Conservation (phyloP, 30 jellyfish, hydroid and myxozoan genomes). For the Aurelia sp. region DNA sequence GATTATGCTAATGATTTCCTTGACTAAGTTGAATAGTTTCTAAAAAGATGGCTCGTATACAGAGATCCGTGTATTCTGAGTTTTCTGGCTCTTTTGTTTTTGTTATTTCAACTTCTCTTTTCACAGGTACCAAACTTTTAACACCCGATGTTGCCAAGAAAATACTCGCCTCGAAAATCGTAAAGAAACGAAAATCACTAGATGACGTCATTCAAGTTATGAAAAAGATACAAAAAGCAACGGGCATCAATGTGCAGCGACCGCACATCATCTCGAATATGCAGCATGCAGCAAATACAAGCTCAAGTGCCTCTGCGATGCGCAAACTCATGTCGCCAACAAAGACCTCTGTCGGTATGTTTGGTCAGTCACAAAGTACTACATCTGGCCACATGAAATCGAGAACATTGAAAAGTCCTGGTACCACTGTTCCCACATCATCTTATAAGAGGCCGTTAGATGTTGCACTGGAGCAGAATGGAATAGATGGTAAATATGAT, state of each 20-base stretch:
- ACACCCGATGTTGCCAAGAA: slow-evolving; percentile 85
- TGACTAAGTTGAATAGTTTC: no score
- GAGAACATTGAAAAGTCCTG: slow-evolving; percentile 82
- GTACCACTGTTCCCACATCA: slow-evolving; percentile 37
- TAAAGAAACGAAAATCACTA: slow-evolving; percentile 63
- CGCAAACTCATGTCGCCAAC: slow-evolving; percentile 88
- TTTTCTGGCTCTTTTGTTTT: background rate
- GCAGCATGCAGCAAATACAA: slow-evolving; percentile 17
- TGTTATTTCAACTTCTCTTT: background rate
- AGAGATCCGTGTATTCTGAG: background rate
- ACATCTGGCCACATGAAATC: slow-evolving; percentile 83
- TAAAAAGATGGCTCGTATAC: no score
- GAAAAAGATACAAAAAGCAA: slow-evolving; percentile 85
- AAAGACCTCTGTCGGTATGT: slow-evolving; percentile 54
- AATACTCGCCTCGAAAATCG: slow-evolving; percentile 49
- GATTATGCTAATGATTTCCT: no score
- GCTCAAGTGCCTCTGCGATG: slow-evolving; percentile 23
- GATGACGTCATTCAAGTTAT: slow-evolving; percentile 87
- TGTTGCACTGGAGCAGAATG: slow-evolving; percentile 69
- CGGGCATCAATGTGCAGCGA: slow-evolving; percentile 69
- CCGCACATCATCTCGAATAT: slow-evolving; percentile 70
- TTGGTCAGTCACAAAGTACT: slow-evolving; percentile 83
- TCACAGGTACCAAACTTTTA: slow-evolving; percentile 67
- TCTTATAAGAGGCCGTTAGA: slow-evolving; percentile 94
- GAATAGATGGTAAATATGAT: slow-evolving; percentile 57